Conservation (phyloP, 2,797 vertebrate genomes). For the Chloroceryle amazona region DNA sequence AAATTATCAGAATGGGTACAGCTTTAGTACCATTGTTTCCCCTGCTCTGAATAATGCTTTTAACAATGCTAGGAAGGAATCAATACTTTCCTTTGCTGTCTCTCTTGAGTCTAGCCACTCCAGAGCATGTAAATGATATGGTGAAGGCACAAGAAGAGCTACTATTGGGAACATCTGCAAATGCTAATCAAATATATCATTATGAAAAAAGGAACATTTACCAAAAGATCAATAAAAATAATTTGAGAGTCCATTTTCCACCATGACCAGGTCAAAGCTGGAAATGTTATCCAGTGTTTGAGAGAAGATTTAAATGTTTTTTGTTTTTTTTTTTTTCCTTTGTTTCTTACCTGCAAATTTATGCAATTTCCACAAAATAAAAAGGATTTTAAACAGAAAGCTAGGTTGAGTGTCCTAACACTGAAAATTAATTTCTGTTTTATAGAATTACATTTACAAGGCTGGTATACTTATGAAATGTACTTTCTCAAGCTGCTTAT, state of each 20-base stretch:
- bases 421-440: slow-evolving; percentile 22
- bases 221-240: background rate
- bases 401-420: background rate
- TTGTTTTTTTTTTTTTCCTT: slow-evolving; percentile 36
- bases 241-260: background rate
- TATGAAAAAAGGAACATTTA: background rate
- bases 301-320: background rate
- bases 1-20: background rate
- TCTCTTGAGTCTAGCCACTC: background rate
- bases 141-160: background rate
- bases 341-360: background rate
- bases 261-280: background rate
- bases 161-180: background rate
- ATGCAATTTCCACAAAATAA: background rate
- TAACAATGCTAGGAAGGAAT: background rate
- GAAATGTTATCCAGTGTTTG: background rate
- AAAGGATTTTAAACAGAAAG: background rate
- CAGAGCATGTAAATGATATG: background rate
- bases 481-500: slow-evolving; percentile 43
- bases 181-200: background rate
- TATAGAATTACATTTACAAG: slow-evolving; percentile 27
- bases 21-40: accelerated
- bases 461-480: background rate
- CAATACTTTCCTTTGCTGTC: background rate
- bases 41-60: background rate